Evolutionary conservation across 2,113 vertebrate species (phyloP).

Genomic region (Gadus chalcogrammus): DNA sequence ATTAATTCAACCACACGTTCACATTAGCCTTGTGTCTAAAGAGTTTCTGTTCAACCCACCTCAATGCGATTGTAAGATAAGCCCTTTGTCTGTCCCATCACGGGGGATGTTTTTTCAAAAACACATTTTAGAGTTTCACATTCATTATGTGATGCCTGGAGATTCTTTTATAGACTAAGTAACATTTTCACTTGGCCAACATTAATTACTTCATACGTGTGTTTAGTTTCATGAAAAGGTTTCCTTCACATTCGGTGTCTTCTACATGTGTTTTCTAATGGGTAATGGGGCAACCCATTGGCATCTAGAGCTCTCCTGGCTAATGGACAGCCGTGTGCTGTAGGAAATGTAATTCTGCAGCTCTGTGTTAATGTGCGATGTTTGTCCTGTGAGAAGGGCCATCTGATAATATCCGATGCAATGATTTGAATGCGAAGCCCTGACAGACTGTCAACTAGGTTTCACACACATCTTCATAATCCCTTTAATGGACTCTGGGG

Average conservation of each 20-base stretch:
- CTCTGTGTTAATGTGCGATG: slow-evolving; percentile 48
- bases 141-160: not conserved
- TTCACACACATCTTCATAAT: slow-evolving; percentile 50
- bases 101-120: too few species aligned
- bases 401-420: slow-evolving; percentile 49
- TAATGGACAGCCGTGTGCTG: slow-evolving; percentile 40
- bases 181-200: not conserved
- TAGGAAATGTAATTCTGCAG: slow-evolving; percentile 36
- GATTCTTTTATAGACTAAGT: not conserved
- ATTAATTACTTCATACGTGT: not conserved
- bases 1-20: too few species aligned
- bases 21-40: too few species aligned
- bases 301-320: slow-evolving; percentile 25
- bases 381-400: slow-evolving; percentile 28
- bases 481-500: slow-evolving; percentile 50
- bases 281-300: slow-evolving; percentile 43
- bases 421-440: slow-evolving; percentile 46
- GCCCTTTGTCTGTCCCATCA: too few species aligned
- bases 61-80: too few species aligned
- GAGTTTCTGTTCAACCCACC: too few species aligned
- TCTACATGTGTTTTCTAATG: slow-evolving; percentile 35
- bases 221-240: not conserved
- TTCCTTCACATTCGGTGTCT: slow-evolving; percentile 20
- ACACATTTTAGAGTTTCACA: too few species aligned
- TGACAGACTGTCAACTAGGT: slow-evolving; percentile 38